These are phyloP conservation scores for Listronotus bonariensis DNA, from an alignment of 1,140 invertebrate genomes.

Conservation along the genomic window DNA sequence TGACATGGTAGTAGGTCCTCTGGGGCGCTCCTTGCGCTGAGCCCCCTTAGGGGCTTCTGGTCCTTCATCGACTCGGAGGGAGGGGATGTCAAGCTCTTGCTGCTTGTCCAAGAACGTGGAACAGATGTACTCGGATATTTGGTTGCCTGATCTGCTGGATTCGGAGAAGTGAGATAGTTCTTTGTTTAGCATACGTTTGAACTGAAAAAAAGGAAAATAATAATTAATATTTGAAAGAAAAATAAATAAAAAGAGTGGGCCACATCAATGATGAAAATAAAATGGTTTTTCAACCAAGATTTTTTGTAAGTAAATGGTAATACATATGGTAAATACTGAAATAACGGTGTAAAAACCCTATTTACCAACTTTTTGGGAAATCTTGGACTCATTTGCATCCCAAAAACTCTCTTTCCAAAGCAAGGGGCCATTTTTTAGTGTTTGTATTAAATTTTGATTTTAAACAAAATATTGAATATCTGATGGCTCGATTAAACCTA, in stretches of 20 bases:
- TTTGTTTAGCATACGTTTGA: slow-evolving; percentile 99
- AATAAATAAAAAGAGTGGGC: background rate
- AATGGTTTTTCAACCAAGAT: background rate
- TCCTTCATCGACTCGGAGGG: slow-evolving; percentile 78
- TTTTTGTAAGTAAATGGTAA: background rate
- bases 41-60: slow-evolving; percentile 59
- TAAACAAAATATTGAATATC: too few species aligned
- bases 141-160: slow-evolving; percentile 97
- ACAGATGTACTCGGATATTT: slow-evolving; percentile 99
- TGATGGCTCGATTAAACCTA: too few species aligned
- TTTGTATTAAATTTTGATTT: background rate
- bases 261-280: too few species aligned
- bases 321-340: background rate
- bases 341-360: background rate
- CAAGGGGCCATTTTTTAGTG: slow-evolving; percentile 9
- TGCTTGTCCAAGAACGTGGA: slow-evolving; percentile 98
- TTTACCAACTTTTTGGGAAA: slow-evolving; percentile 20
- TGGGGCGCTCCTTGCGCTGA: slow-evolving; percentile 68
- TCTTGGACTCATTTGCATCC: background rate
- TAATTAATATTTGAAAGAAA: background rate
- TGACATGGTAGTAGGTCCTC: slow-evolving; percentile 73
- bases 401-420: background rate
- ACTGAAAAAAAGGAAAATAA: slow-evolving; percentile 70
- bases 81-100: slow-evolving; percentile 92
- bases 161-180: slow-evolving; percentile 99